Conservation (phyloP, 2,888 invertebrate species). For the Lasioglossum villosulum region DNA sequence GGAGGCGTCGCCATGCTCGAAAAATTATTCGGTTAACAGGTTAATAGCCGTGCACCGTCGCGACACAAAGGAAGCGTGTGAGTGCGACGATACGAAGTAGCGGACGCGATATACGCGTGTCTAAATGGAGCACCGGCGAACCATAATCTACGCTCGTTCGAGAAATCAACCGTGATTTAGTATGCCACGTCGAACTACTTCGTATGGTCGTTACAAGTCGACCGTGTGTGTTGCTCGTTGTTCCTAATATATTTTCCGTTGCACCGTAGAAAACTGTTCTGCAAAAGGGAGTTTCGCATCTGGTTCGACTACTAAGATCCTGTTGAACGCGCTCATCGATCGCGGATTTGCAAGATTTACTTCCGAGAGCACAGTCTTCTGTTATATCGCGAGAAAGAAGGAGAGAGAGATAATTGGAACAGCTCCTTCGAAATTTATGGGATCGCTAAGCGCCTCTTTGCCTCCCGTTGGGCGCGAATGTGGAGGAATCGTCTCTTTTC, state of each 20-base stretch:
- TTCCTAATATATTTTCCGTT: neutral
- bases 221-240: neutral
- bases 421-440: neutral
- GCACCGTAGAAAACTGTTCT: neutral
- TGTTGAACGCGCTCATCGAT: too few relatives aligned
- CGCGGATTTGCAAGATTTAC: too few relatives aligned
- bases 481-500: neutral
- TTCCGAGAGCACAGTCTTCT: neutral
- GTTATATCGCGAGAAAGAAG: neutral
- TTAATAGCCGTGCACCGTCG: neutral
- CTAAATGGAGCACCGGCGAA: constrained; percentile 53
- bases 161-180: constrained; percentile 49
- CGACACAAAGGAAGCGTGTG: neutral
- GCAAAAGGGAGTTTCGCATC: neutral
- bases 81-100: constrained; percentile 18
- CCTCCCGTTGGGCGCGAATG: neutral
- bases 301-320: neutral
- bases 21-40: constrained; percentile 2
- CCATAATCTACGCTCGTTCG: constrained; percentile 51
- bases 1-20: neutral
- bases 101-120: constrained; percentile 30
- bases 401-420: neutral
- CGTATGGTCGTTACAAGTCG: neutral
- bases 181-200: constrained; percentile 8
- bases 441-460: neutral